These are phyloP conservation scores for Oscheius sp. DNA, from an alignment of 2,888 invertebrate species.

Conservation along the genomic window DNA sequence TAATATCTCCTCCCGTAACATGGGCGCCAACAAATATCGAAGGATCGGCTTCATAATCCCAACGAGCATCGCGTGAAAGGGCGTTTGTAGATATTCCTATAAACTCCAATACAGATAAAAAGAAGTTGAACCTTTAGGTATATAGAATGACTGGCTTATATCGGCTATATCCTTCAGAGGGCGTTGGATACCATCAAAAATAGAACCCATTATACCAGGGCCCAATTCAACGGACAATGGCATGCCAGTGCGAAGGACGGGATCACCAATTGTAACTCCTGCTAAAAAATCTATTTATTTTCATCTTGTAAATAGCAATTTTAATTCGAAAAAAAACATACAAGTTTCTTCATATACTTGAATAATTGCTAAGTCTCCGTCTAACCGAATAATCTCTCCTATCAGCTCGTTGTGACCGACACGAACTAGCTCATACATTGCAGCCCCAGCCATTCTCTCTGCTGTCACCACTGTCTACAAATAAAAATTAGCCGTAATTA, in stretches of 20 bases:
- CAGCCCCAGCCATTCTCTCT: conserved; percentile 95
- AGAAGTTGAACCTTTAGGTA: conserved; percentile 30
- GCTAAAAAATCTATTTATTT: conserved; percentile 74
- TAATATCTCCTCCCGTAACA: conserved; percentile 80
- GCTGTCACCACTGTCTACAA: conserved; percentile 90
- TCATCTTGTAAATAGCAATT: background rate
- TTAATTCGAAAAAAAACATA: too few species aligned
- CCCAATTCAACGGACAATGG: conserved; percentile 98
- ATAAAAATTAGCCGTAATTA: background rate
- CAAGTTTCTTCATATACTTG: conserved; percentile 82
- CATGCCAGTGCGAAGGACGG: conserved; percentile 97
- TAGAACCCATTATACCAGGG: conserved; percentile 98
- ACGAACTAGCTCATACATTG: conserved; percentile 97
- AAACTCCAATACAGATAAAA: too few species aligned
- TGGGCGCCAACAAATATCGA: conserved; percentile 81
- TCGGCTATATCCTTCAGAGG: conserved; percentile 94
- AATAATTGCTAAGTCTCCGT: conserved; percentile 99
- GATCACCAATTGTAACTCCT: conserved; percentile 98
- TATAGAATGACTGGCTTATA: conserved; percentile 79
- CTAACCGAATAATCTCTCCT: conserved; percentile 98
- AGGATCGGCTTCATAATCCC: conserved; percentile 88
- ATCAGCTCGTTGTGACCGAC: conserved; percentile 97
- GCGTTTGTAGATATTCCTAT: conserved; percentile 73
- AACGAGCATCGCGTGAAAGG: conserved; percentile 83
- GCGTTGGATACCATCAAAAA: conserved; percentile 99